Evolutionary conservation across 2,113 vertebrate species (phyloP).

Genomic region (Neogale vison): DNA sequence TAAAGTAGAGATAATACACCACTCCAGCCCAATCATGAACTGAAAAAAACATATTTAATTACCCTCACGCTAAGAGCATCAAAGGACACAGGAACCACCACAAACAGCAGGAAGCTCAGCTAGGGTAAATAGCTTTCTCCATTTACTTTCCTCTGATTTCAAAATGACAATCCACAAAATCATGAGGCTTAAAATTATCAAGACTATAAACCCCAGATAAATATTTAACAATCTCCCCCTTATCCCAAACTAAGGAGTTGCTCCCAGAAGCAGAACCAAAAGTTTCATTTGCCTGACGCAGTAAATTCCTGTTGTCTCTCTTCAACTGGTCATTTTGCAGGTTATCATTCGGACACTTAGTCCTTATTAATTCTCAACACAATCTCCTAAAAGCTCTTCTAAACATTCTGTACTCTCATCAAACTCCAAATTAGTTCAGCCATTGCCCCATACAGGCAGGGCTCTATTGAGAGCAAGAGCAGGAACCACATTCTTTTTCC

Average conservation of each 20-base stretch:
- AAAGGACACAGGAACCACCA: not conserved
- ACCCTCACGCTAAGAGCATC: not conserved
- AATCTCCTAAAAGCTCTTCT: conserved; percentile 9
- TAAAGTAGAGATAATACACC: not conserved
- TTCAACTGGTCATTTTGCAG: not conserved
- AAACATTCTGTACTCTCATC: not conserved
- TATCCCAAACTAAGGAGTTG: not conserved
- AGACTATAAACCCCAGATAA: not conserved
- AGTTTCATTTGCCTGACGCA: not conserved
- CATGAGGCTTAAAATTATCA: not conserved
- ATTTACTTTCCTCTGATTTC: not conserved
- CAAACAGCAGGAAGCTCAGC: not conserved
- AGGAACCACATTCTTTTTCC: not conserved
- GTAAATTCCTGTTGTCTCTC: not conserved
- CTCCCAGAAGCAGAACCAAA: not conserved
- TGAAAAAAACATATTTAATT: not conserved
- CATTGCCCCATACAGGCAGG: not conserved
- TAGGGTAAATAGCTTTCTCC: not conserved
- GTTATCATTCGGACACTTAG: not conserved
- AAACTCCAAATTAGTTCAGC: not conserved
- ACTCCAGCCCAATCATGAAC: not conserved
- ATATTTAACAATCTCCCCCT: not conserved
- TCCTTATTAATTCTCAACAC: conserved; percentile 9
- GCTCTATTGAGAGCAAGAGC: not conserved
- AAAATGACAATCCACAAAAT: not conserved